These are phyloP conservation scores for Brienomyrus longianalis DNA, from an alignment of 2,113 vertebrate species.

Conservation along the genomic window DNA sequence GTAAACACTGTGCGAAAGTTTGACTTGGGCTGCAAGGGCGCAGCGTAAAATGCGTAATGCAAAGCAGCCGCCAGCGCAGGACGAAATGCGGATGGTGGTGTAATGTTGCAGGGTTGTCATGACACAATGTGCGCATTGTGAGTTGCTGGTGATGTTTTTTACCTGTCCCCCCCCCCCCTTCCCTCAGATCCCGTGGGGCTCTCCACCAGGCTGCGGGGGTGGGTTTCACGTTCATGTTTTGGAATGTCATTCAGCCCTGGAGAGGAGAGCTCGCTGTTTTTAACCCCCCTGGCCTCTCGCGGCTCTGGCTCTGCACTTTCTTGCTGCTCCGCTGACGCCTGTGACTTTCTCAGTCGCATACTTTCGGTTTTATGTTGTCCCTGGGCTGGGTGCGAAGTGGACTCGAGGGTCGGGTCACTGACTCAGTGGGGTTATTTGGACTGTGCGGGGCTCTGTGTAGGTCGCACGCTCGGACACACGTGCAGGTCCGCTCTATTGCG, in stretches of 20 bases:
- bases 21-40: background rate
- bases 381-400: background rate
- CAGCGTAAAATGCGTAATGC: background rate
- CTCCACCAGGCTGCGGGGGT: background rate
- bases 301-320: background rate
- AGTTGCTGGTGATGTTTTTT: background rate
- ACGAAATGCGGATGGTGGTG: background rate
- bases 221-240: constrained; percentile 8
- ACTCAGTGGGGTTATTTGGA: background rate
- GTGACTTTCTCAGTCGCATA: background rate
- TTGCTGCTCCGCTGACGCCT: background rate
- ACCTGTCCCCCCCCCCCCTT: background rate
- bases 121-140: constrained; percentile 3
- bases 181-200: background rate
- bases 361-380: background rate
- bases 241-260: constrained; percentile 5
- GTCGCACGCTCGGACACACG: background rate
- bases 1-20: background rate
- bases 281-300: background rate
- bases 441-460: background rate
- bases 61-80: background rate
- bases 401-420: background rate
- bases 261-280: background rate
- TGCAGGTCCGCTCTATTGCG: background rate
- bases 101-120: background rate